phyloP scores from a whole-genome alignment of 2,888 invertebrate genomes.

The Sphecodes monilicornis region DNA sequence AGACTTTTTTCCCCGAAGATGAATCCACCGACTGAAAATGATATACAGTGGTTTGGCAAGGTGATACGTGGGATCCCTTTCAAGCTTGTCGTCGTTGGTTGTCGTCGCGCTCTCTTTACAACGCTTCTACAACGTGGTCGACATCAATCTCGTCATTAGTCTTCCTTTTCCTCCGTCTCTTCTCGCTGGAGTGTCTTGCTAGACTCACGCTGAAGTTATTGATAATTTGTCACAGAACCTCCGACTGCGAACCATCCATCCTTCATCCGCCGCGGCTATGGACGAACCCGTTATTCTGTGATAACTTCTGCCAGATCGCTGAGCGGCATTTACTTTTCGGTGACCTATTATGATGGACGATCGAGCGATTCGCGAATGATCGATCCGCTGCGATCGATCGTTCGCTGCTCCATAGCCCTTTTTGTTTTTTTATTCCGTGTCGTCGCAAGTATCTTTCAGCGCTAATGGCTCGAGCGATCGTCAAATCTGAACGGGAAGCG shows the following conservation, averaged over 20 bases:
- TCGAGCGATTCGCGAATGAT: slow-evolving; percentile 40
- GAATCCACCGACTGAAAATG: slow-evolving; percentile 29
- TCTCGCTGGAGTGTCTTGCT: slow-evolving; percentile 62
- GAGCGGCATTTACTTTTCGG: slow-evolving; percentile 47
- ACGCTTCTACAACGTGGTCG: slow-evolving; percentile 61
- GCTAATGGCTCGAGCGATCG: background rate
- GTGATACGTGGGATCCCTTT: slow-evolving; percentile 59
- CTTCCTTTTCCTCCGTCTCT: slow-evolving; percentile 63
- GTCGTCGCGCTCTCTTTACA: slow-evolving; percentile 68
- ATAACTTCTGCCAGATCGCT: slow-evolving; percentile 47
- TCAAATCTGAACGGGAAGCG: background rate
- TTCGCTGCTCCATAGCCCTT: background rate
- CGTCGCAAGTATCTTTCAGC: background rate
- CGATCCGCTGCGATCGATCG: slow-evolving; percentile 16
- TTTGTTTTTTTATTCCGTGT: background rate
- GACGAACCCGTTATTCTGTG: slow-evolving; percentile 51
- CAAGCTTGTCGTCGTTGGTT: slow-evolving; percentile 62
- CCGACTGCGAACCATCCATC: slow-evolving; percentile 70
- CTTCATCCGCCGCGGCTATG: slow-evolving; percentile 66
- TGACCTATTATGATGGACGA: slow-evolving; percentile 55
- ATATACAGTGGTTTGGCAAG: slow-evolving; percentile 61
- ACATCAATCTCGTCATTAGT: slow-evolving; percentile 76
- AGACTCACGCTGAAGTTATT: slow-evolving; percentile 73
- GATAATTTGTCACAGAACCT: slow-evolving; percentile 77
- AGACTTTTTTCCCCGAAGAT: slow-evolving; percentile 7